These are phyloP conservation scores for Vulpes lagopus DNA, from an alignment of 2,113 vertebrate species.

Conservation along the genomic window DNA sequence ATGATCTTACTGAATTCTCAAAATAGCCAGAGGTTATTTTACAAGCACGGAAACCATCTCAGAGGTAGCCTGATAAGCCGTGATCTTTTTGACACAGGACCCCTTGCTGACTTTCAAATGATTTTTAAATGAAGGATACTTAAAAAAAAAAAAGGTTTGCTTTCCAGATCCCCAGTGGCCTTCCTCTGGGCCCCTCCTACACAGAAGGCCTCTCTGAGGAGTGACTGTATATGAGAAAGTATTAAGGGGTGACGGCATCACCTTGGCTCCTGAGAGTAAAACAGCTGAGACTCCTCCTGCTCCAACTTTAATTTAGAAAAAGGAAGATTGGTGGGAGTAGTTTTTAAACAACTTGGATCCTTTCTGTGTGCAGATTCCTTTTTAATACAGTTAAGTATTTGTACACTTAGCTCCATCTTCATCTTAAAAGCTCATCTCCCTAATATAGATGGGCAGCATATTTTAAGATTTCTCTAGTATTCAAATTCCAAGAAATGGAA, in stretches of 20 bases:
- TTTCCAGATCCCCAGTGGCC: not conserved
- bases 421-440: not conserved
- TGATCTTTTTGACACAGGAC: not conserved
- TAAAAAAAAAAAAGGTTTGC: not conserved
- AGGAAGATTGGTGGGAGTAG: not conserved
- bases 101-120: not conserved
- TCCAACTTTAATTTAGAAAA: not conserved
- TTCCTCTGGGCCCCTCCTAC: not conserved
- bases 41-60: not conserved
- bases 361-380: not conserved
- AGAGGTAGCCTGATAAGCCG: not conserved
- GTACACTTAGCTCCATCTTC: not conserved
- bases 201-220: fast-evolving
- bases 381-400: not conserved
- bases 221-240: not conserved
- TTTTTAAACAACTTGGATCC: not conserved
- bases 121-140: not conserved
- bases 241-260: not conserved
- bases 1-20: not conserved
- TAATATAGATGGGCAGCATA: not conserved
- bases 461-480: slow-evolving; percentile 37
- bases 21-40: not conserved
- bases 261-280: not conserved
- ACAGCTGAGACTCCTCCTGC: not conserved
- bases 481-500: not conserved